phyloP scores from a whole-genome alignment of 2,888 invertebrate species.

The Oligia strigilis region DNA sequence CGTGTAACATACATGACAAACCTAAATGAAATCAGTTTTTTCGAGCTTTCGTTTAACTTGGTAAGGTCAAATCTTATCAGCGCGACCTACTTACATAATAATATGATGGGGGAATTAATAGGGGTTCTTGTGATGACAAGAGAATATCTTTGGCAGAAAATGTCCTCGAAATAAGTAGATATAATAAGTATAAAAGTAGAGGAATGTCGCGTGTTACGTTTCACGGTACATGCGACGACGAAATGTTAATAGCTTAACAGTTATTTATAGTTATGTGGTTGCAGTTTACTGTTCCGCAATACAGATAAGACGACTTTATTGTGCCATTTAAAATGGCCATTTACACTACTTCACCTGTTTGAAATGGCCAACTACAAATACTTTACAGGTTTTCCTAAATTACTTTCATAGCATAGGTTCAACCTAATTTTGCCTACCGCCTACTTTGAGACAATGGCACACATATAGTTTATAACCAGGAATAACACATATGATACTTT shows the following conservation, averaged over 20 bases:
- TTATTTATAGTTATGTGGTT: conserved; percentile 46
- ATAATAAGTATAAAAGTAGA: conserved; percentile 22
- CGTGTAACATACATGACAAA: conserved; percentile 68
- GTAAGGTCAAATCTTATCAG: conserved; percentile 65
- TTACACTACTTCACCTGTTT: conserved; percentile 23
- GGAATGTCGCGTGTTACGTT: conserved; percentile 45
- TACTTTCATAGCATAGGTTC: not conserved
- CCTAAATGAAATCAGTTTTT: conserved; percentile 60
- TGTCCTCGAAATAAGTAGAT: conserved; percentile 29
- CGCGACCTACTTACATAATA: conserved; percentile 60
- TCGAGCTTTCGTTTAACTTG: conserved; percentile 56
- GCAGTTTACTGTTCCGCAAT: conserved; percentile 37
- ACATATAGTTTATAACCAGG: too few species aligned
- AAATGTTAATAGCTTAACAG: conserved; percentile 51
- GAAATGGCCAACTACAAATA: conserved; percentile 9
- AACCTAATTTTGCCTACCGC: too few species aligned
- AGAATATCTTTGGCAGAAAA: conserved; percentile 53
- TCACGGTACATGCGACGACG: conserved; percentile 47
- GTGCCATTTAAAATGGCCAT: conserved; percentile 25
- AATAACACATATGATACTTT: too few species aligned
- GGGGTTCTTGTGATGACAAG: conserved; percentile 49
- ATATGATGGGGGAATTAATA: conserved; percentile 47
- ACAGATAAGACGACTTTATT: conserved; percentile 45
- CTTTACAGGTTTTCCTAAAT: not conserved
- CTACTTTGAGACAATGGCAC: too few species aligned